Percentiles rank a stretch among this genome's conserved stretches.
These are phyloP conservation scores for Heliothis subflexa DNA, from an alignment of 1,140 invertebrate genomes.

Conservation along the genomic window DNA sequence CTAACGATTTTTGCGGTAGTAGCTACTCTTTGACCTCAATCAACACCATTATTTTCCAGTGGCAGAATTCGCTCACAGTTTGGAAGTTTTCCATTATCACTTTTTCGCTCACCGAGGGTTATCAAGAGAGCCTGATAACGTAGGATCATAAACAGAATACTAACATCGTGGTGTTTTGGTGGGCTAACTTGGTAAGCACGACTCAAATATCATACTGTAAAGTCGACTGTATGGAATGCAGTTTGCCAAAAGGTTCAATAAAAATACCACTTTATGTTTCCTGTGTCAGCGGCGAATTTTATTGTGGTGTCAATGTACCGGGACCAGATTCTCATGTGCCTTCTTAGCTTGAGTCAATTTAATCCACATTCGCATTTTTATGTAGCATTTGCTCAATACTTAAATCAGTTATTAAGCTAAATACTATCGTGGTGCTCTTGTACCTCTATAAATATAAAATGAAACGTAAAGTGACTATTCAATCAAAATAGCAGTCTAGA, in stretches of 20 bases:
- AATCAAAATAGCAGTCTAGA: slow-evolving; percentile 12
- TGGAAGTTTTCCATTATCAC: background rate
- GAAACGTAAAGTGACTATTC: slow-evolving; percentile 8
- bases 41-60: background rate
- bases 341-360: slow-evolving; percentile 61
- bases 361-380: slow-evolving; percentile 58
- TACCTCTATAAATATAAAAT: slow-evolving; percentile 4
- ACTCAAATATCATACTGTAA: slow-evolving; percentile 54
- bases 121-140: background rate
- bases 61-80: background rate
- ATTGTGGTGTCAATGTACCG: slow-evolving; percentile 75
- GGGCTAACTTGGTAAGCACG: slow-evolving; percentile 44
- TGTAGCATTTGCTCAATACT: slow-evolving; percentile 39
- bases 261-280: slow-evolving; percentile 79
- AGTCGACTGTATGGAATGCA: slow-evolving; percentile 63
- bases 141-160: slow-evolving; percentile 9
- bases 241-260: slow-evolving; percentile 76
- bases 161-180: slow-evolving; percentile 18
- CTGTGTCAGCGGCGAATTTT: slow-evolving; percentile 75
- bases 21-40: slow-evolving; percentile 7
- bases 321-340: slow-evolving; percentile 63
- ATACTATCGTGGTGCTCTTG: slow-evolving; percentile 8
- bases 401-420: slow-evolving; percentile 16
- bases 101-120: background rate
- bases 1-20: slow-evolving; percentile 7